A percentile compares a stretch with the other conserved stretches of the same genome.
phyloP scores from a whole-genome alignment of 1,140 invertebrate species.

The Pseudomyrmex flavicornis region DNA sequence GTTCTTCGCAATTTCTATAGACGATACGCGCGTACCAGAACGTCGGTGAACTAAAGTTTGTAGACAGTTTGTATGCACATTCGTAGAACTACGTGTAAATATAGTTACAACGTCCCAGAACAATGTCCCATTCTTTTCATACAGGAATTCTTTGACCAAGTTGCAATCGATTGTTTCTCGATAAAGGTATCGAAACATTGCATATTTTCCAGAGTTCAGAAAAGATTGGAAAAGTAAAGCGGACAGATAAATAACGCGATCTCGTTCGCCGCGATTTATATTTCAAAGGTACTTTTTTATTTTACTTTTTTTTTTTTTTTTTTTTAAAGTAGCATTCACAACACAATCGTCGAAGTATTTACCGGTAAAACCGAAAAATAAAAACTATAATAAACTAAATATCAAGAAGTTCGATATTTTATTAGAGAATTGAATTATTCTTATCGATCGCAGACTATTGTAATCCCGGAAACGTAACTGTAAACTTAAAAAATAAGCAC shows the following conservation, averaged over 20 bases:
- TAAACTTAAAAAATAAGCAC: too few species aligned
- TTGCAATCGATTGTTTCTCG: constrained; percentile 33
- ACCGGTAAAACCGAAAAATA: too few species aligned
- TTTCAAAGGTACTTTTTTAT: background rate
- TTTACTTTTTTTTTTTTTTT: background rate
- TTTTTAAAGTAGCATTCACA: background rate
- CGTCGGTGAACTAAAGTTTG: constrained; percentile 36
- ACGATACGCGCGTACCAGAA: constrained; percentile 20
- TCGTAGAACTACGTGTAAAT: constrained; percentile 42
- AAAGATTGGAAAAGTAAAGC: constrained; percentile 20
- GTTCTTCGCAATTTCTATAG: constrained; percentile 38
- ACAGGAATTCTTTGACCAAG: constrained; percentile 50
- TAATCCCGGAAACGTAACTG: too few species aligned
- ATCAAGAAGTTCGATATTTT: too few species aligned
- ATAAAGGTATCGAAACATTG: constrained; percentile 21
- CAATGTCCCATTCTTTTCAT: constrained; percentile 35
- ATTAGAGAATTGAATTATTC: too few species aligned
- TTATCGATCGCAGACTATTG: too few species aligned
- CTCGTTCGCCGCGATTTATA: background rate
- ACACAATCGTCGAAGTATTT: too few species aligned
- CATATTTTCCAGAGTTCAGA: background rate
- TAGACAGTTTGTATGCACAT: constrained; percentile 43
- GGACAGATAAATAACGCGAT: background rate
- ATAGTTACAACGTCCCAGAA: constrained; percentile 9
- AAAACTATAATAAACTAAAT: too few species aligned